Evolutionary conservation across 2,113 vertebrate species (phyloP).

Genomic region (Xiphorhynchus elegans): DNA sequence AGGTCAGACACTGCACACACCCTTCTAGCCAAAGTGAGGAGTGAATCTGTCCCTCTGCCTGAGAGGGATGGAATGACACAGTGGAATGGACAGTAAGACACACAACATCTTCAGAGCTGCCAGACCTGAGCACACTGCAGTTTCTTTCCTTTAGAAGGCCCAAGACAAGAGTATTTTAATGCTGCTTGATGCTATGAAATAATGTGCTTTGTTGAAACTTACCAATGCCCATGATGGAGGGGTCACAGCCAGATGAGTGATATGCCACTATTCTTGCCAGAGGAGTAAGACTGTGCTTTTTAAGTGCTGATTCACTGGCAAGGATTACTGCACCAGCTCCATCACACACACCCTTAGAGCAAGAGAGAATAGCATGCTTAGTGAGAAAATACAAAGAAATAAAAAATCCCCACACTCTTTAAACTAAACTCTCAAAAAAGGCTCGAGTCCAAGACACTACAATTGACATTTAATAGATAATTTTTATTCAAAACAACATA

Average conservation of each 20-base stretch:
- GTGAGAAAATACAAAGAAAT: background rate
- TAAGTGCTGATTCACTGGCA: slow-evolving; percentile 92
- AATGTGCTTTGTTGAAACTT: background rate
- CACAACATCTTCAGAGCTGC: background rate
- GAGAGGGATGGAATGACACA: background rate
- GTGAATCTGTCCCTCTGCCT: background rate
- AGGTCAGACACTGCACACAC: background rate
- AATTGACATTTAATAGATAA: background rate
- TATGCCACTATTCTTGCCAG: slow-evolving; percentile 92
- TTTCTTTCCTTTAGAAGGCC: background rate
- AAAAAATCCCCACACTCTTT: background rate
- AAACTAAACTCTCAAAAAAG: background rate
- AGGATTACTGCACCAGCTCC: slow-evolving; percentile 91
- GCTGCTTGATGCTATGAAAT: background rate
- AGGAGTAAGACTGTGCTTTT: slow-evolving; percentile 89
- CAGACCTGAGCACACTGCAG: background rate
- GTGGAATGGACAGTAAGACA: rapidly evolving
- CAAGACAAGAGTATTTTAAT: background rate
- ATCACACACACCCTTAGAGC: slow-evolving; percentile 87
- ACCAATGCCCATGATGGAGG: slow-evolving; percentile 98
- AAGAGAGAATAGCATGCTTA: background rate
- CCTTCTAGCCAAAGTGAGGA: background rate
- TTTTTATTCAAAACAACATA: background rate
- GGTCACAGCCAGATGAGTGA: slow-evolving; percentile 91
- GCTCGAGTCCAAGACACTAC: background rate